phyloP scores from a whole-genome alignment of 2,888 invertebrate species.

The Gibbula magus region DNA sequence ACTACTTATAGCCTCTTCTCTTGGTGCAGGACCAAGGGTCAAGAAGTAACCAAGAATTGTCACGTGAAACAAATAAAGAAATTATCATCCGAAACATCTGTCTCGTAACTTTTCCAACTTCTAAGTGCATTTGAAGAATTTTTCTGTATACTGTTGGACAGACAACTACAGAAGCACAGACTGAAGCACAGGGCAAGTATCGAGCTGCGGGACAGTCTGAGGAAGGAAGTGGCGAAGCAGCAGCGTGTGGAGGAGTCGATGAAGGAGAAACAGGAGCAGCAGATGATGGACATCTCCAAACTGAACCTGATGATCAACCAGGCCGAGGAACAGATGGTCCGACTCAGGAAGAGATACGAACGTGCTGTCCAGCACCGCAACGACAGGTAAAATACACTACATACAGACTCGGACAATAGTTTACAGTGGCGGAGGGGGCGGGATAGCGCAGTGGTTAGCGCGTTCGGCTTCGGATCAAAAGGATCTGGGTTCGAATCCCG shows the following conservation, averaged over 20 bases:
- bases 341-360: constrained; percentile 73
- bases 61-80: no score
- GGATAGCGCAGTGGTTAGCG: no score
- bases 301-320: constrained; percentile 75
- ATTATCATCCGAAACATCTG: no score
- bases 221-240: constrained; percentile 75
- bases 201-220: constrained; percentile 71
- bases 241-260: constrained; percentile 71
- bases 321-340: constrained; percentile 74
- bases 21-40: no score
- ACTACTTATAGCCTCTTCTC: no score
- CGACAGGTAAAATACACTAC: constrained; percentile 59
- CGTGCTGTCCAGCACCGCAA: constrained; percentile 73
- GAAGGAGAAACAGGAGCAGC: constrained; percentile 72
- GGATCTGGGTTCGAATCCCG: no score
- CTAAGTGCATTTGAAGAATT: neutral
- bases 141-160: constrained; percentile 32
- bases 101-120: no score
- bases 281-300: constrained; percentile 74
- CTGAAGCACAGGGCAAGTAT: constrained; percentile 73
- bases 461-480: no score
- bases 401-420: neutral
- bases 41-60: no score
- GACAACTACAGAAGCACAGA: constrained; percentile 72
- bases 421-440: no score